Base-by-base conservation (phyloP, 1,140 invertebrate genomes). In the Lineus longissimus region DNA sequence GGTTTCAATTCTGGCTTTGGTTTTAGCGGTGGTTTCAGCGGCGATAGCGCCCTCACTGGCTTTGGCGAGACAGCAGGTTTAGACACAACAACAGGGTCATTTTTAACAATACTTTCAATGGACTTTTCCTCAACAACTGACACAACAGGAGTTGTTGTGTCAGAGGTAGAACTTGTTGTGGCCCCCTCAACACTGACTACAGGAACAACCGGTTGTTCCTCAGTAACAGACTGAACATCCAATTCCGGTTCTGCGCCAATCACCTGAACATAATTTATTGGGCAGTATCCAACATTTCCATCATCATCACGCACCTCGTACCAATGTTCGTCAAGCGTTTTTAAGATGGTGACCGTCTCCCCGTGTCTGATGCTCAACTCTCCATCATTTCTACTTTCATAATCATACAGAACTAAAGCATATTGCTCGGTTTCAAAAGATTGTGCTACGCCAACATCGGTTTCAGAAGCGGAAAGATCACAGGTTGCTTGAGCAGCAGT, bases 291-390 rank as follows among this genome's bases (percentile, higher is more conserved):
- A 65, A 80, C 78, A 30, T 75, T 73, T 19, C 82, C 83, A 66
- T 83, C 78, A 36, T 87, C 82, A 57, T 80, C 80, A 31, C 84
- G 59, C 2, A 77, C 87, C 67, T 87, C 83, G 19, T 85, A 80
- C 88, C 88, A 89, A 64, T 88, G 84, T 27, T 81, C 81, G 76
- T 88, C 86, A 33, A 87, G 76, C 55, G 86, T 78, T 55, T 83
- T 82, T 41, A 85, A 36, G 13, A 88, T 76, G 13, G 75, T 81
- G 1, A 88, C 80, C 30, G 82, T 80, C 58, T 88, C 85, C 2
- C 85, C 86, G 74, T 86, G 83, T 1, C 66, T 73, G 2, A 88
- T 73, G 65, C 70, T 82, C 17, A 87, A 68, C 69, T 87, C 86
- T 23, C 81, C 82, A 45, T 82, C 74, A 73, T 83, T 82, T 69